Conservation (phyloP, 2,113 vertebrate species). For the Platysternon megacephalum region DNA sequence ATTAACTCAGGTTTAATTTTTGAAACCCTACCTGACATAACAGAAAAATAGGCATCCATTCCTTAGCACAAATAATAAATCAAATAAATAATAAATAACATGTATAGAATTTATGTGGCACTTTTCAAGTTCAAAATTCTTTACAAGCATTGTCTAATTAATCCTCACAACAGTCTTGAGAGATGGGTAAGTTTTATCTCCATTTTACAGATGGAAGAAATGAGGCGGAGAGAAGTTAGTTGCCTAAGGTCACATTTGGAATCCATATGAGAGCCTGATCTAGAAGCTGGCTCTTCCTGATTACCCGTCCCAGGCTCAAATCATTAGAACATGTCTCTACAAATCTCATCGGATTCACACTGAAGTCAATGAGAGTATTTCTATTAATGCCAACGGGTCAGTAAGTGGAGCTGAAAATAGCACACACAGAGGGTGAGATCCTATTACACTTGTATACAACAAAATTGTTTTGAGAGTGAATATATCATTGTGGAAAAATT, state of each 20-base stretch:
- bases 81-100: background rate
- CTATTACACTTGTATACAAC: background rate
- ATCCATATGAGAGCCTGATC: fast-evolving
- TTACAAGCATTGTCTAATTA: background rate
- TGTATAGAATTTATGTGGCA: background rate
- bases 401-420: background rate
- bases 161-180: background rate
- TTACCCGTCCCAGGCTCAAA: background rate
- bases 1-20: background rate
- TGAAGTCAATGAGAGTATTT: background rate
- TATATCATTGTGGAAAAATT: background rate
- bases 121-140: background rate
- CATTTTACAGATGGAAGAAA: background rate
- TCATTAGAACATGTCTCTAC: background rate
- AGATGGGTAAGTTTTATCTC: background rate
- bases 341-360: background rate
- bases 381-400: background rate
- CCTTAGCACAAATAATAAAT: background rate
- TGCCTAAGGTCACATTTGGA: background rate
- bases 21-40: background rate
- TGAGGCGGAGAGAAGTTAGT: background rate
- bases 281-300: background rate
- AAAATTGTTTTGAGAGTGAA: background rate
- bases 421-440: background rate
- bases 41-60: background rate